Conservation (phyloP, 2,888 invertebrate genomes). For the Eristalis tenax region DNA sequence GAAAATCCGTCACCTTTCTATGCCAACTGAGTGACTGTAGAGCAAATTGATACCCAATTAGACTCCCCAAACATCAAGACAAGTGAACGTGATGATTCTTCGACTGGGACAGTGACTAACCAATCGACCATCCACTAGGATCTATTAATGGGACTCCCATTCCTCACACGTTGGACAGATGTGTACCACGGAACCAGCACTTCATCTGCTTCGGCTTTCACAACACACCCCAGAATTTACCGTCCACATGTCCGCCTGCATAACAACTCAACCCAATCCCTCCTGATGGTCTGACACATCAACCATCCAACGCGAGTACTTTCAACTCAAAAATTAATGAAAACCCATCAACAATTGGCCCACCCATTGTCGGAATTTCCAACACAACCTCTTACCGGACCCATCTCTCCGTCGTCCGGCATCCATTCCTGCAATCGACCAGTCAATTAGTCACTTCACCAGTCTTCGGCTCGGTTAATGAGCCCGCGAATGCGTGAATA, state of each 20-base stretch:
- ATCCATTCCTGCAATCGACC: conserved; percentile 48
- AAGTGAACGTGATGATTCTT: no score
- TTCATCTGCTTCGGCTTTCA: not conserved
- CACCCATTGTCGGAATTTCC: not conserved
- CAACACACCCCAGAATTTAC: not conserved
- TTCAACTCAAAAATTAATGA: not conserved
- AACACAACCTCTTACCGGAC: not conserved
- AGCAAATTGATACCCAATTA: no score
- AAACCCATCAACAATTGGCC: not conserved
- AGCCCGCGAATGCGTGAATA: conserved; percentile 9
- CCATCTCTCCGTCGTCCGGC: not conserved
- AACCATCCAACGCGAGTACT: not conserved
- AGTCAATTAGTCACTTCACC: conserved; percentile 48
- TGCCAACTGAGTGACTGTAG: no score
- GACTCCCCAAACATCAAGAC: no score
- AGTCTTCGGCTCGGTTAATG: conserved; percentile 28
- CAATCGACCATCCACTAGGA: no score
- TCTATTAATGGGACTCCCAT: no score
- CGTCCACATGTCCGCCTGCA: not conserved
- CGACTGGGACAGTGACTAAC: no score
- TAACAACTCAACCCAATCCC: not conserved
- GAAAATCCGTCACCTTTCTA: no score
- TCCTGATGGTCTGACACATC: not conserved
- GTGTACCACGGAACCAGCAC: no score
- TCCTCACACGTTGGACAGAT: no score